Base-by-base conservation (phyloP, 2,888 invertebrate species). In the Pemphredon lugubris region DNA sequence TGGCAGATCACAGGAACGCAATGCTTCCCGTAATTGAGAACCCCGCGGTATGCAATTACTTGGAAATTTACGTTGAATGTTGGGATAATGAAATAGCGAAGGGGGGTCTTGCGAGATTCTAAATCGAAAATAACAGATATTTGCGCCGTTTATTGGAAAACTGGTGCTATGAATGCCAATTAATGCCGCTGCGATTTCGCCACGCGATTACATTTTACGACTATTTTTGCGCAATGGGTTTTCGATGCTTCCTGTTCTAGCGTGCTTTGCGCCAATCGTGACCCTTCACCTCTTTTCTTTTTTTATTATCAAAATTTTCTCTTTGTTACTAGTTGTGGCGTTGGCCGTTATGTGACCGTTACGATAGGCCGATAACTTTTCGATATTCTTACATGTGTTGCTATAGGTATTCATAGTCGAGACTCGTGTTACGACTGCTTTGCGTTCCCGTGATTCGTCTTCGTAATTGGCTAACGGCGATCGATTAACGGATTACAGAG, bases 11-110 rank as follows among this genome's bases (percentile, higher is more conserved):
- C 6, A 3, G 18, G 44, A 20, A 13, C 20, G 26, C 48, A 6
- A n/a, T 21, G 26, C 40, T 11, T 21, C 40, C 6, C 18, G 18
- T 53, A 53, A 53, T 40, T 39, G 23, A 16, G 23, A 14, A 53
- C 7, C 13, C n/a, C 4, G 40, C 4, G 21, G 11, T 13, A 13
- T 5, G 39, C 40, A 37, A 23, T 53, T 39, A 53, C 23, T 14
- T 5, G 40, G 4, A 9, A 2, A 16, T 40, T 18, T 6, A 40
- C 16, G 18, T n/a, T 7, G 26, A 26, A 7, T 7, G 26, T 26
- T 26, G 3, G 7, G 26, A 7, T 26, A 26, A 26, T 26, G 7
- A 7, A 34, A 34, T 4, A 7, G 2, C 2, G 7, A 30, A 9
- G 30, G 30, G 30, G 9, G 1, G n/a, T n/a, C n/a, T 34, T 34